Conservation (phyloP, 2,888 invertebrate species). For the Lycophotia porphyrea region DNA sequence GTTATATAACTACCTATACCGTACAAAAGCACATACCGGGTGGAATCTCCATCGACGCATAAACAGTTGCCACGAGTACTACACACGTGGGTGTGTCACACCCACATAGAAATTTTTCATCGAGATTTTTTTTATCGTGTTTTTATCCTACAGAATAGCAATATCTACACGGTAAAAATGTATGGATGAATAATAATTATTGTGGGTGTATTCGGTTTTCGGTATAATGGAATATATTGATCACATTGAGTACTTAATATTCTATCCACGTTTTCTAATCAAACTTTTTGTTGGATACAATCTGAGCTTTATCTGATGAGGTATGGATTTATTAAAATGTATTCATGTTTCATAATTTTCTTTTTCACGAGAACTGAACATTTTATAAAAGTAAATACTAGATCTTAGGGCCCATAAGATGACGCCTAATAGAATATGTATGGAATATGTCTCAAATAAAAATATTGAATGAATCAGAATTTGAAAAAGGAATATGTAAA, state of each 20-base stretch:
- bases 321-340: conserved; percentile 23
- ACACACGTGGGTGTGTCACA: not conserved
- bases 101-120: not conserved
- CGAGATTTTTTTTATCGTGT: not conserved
- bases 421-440: not conserved
- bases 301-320: conserved; percentile 1
- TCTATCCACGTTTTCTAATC: conserved; percentile 41
- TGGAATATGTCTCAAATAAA: not conserved
- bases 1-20: not conserved
- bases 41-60: not conserved
- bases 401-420: not conserved
- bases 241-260: conserved; percentile 41
- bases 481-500: not conserved
- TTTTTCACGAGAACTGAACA: not conserved
- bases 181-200: too few species aligned
- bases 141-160: not conserved
- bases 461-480: not conserved
- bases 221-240: not conserved
- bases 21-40: not conserved
- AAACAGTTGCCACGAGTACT: not conserved
- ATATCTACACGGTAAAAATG: not conserved
- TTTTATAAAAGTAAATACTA: not conserved
- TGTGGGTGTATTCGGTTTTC: not conserved
- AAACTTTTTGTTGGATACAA: conserved; percentile 43
- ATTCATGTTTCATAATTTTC: conserved; percentile 17